Evolutionary conservation across 2,113 vertebrate species (phyloP).

Genomic region (Peucedramus taeniatus): DNA sequence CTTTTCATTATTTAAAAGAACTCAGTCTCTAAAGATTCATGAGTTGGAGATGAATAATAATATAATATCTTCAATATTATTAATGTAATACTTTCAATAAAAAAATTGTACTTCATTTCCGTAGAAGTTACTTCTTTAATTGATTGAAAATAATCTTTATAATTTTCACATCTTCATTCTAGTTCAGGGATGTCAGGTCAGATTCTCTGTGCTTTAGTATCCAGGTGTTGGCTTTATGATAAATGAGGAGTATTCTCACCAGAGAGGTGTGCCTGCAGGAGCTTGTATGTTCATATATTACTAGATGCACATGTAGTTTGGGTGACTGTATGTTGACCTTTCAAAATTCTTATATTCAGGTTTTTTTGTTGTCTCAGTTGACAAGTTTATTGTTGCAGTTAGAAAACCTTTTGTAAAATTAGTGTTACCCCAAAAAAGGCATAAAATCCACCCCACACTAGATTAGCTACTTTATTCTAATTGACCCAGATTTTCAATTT

Average conservation of each 20-base stretch:
- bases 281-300: not conserved
- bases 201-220: not conserved
- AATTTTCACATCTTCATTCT: not conserved
- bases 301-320: not conserved
- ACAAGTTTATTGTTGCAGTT: not conserved
- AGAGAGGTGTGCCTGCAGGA: not conserved
- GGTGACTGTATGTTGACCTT: not conserved
- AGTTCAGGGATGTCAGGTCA: not conserved
- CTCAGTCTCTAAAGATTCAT: not conserved
- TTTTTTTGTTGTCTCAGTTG: not conserved
- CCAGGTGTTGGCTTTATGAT: not conserved
- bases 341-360: not conserved
- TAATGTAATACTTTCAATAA: not conserved
- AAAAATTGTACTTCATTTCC: not conserved
- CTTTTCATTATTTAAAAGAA: not conserved
- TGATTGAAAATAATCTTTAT: not conserved
- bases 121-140: not conserved
- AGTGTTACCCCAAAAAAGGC: not conserved
- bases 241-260: not conserved
- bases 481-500: not conserved
- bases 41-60: not conserved
- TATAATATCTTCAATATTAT: no score
- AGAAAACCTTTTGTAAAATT: not conserved
- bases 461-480: not conserved
- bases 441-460: rapidly evolving